These are phyloP conservation scores for Anguilla obscura DNA, from an alignment of 2,797 vertebrate genomes.

Conservation along the genomic window DNA sequence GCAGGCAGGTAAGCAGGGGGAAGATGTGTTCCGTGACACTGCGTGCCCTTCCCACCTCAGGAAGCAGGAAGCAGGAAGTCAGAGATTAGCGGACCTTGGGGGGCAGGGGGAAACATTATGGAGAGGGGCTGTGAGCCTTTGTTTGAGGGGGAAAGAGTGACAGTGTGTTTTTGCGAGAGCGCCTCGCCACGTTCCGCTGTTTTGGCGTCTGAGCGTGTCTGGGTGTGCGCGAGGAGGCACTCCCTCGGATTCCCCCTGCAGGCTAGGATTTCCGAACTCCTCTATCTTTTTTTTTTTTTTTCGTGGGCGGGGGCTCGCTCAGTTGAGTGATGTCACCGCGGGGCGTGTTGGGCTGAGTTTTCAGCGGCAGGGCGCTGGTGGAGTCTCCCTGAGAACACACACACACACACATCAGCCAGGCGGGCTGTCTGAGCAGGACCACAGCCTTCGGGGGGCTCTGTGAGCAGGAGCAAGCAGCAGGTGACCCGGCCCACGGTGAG, in stretches of 20 bases:
- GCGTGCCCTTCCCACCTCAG: not conserved
- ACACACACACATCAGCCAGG: not conserved
- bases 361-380: not conserved
- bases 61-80: conserved; percentile 3
- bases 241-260: not conserved
- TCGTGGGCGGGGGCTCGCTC: not conserved
- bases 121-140: conserved; percentile 46
- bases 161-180: conserved; percentile 40
- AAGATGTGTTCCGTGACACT: conserved; percentile 5
- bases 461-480: not conserved
- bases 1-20: not conserved
- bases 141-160: conserved; percentile 44
- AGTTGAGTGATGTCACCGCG: not conserved
- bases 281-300: not conserved
- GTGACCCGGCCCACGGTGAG: not conserved
- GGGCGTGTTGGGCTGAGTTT: not conserved
- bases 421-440: not conserved
- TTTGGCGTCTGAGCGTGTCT: conserved; percentile 6
- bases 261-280: not conserved
- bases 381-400: not conserved
- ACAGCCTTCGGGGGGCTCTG: not conserved
- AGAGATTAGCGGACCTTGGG: not conserved
- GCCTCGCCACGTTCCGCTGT: conserved; percentile 38
- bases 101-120: not conserved
- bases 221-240: not conserved